Percentiles rank a stretch among this genome's conserved stretches.
Conservation (phyloP, 1,140 invertebrate species). For the Hypothenemus hampei region DNA sequence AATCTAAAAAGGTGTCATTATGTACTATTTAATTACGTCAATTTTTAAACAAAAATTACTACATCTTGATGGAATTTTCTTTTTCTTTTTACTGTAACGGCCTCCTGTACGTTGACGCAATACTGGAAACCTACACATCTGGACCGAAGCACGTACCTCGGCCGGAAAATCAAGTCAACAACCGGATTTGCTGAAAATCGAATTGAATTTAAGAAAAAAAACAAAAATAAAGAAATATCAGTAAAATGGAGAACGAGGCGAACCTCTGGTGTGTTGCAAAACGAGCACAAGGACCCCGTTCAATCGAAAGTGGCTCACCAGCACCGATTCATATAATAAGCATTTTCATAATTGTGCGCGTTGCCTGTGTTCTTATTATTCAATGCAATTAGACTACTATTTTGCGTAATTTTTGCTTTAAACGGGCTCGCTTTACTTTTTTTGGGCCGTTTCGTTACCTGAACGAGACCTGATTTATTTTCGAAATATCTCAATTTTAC, state of each 20-base stretch:
- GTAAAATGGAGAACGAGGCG: no score
- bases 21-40: not conserved
- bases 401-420: not conserved
- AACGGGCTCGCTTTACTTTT: no score
- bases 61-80: conserved; percentile 8
- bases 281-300: conserved; percentile 12
- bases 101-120: conserved; percentile 1
- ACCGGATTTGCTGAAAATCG: conserved; percentile 27
- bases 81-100: not conserved
- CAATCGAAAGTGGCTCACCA: conserved; percentile 7
- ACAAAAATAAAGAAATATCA: conserved; percentile 4
- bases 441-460: no score
- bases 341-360: conserved; percentile 12
- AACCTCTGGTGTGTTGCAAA: conserved; percentile 6
- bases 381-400: conserved; percentile 6
- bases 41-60: not conserved
- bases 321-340: conserved; percentile 8
- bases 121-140: conserved; percentile 33
- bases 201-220: no score
- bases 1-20: not conserved
- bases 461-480: no score
- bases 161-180: conserved; percentile 33
- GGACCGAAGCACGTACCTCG: conserved; percentile 34
- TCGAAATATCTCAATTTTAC: no score
- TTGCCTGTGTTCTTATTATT: conserved; percentile 14